Conservation (phyloP, 2,888 invertebrate species). For the Hipparchia sbordonii region DNA sequence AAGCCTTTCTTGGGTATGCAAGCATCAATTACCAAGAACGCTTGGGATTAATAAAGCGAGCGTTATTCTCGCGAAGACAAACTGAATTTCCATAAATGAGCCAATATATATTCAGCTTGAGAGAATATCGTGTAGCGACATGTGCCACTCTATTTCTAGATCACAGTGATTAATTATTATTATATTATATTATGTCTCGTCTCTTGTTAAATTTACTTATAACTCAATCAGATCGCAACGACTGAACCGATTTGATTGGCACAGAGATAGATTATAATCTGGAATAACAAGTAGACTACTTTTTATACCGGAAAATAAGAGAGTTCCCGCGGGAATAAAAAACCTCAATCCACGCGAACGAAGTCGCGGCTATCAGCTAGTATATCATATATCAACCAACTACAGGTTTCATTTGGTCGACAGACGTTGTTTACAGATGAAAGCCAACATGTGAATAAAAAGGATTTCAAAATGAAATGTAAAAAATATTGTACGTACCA, state of each 20-base stretch:
- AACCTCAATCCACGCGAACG: too few species aligned
- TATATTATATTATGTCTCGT: not conserved
- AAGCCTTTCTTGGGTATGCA: constrained; percentile 16
- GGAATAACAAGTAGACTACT: too few species aligned
- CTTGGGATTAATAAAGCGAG: constrained; percentile 34
- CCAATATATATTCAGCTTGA: constrained; percentile 38
- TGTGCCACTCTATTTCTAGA: constrained; percentile 34
- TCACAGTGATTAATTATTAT: constrained; percentile 23
- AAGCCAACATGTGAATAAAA: not conserved
- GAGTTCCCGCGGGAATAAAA: too few species aligned
- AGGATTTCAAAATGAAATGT: not conserved
- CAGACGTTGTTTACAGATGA: not conserved
- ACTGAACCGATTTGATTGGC: too few species aligned
- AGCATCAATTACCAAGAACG: constrained; percentile 28
- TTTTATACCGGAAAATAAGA: too few species aligned
- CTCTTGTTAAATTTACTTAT: not conserved
- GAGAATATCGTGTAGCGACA: constrained; percentile 37
- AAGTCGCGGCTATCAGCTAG: too few species aligned
- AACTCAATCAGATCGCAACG: too few species aligned
- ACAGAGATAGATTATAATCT: too few species aligned
- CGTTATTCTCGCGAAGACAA: constrained; percentile 38
- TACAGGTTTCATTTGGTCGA: too few species aligned
- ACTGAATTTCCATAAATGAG: constrained; percentile 39
- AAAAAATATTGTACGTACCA: not conserved
- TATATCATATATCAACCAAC: too few species aligned